Evolutionary conservation across 2,888 invertebrate genomes (phyloP).

Genomic region (Habrosyne pyritoides): DNA sequence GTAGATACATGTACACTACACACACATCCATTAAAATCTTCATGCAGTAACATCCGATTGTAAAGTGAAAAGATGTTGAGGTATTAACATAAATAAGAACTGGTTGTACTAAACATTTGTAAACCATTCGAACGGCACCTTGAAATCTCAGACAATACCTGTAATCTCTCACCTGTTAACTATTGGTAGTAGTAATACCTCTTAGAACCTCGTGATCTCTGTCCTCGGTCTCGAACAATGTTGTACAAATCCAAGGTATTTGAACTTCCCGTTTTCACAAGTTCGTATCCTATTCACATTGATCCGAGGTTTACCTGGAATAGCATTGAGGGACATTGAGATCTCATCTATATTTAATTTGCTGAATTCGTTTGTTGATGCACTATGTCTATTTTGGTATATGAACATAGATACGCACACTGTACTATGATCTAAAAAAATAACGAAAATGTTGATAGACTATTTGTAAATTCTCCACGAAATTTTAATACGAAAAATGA

Average conservation of each 20-base stretch:
- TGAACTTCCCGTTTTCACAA: conserved; percentile 5
- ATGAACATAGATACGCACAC: no score
- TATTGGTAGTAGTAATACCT: neutral
- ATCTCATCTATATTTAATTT: neutral
- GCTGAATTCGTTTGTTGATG: neutral
- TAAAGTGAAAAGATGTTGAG: neutral
- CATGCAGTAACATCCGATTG: neutral
- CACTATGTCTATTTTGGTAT: no score
- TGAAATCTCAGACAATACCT: neutral
- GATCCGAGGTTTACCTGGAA: conserved; percentile 7
- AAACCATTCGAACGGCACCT: neutral
- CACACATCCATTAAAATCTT: neutral
- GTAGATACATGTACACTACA: no score
- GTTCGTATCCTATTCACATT: conserved; percentile 6
- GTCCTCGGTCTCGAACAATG: conserved; percentile 2
- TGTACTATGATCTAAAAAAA: no score
- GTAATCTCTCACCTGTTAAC: neutral
- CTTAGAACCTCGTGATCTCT: neutral
- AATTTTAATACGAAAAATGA: no score
- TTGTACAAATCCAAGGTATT: conserved; percentile 9
- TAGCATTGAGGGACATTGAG: neutral
- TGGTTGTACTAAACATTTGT: neutral
- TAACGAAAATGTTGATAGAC: no score
- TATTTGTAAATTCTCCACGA: no score
- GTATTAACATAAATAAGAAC: neutral